phyloP scores from a whole-genome alignment of 2,797 vertebrate genomes.

The Sebastes dallii region DNA sequence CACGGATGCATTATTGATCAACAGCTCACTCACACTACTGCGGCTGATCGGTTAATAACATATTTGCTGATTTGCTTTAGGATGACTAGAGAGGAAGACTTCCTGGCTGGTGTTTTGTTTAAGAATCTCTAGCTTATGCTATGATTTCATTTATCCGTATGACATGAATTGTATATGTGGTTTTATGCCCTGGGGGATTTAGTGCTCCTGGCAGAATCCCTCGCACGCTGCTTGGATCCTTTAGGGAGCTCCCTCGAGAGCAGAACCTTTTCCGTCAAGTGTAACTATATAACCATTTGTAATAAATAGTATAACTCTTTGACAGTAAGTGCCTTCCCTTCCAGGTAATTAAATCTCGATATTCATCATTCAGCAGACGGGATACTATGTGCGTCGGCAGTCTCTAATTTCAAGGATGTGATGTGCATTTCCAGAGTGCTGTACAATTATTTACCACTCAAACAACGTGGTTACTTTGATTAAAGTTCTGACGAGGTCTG shows the following conservation, averaged over 20 bases:
- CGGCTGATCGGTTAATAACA: slow-evolving; percentile 1
- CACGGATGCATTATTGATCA: slow-evolving; percentile 39
- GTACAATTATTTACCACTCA: not conserved
- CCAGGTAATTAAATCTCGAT: slow-evolving; percentile 40
- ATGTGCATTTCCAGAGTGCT: not conserved
- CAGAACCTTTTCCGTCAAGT: slow-evolving; percentile 13
- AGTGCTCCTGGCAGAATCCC: slow-evolving; percentile 19
- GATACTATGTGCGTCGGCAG: not conserved
- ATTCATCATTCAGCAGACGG: slow-evolving; percentile 20
- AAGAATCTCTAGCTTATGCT: not conserved
- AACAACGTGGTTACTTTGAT: not conserved
- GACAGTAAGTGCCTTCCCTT: slow-evolving; percentile 30
- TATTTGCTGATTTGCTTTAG: not conserved
- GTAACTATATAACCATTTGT: slow-evolving; percentile 28
- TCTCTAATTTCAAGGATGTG: not conserved
- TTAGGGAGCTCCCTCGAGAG: slow-evolving; percentile 26
- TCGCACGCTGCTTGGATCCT: slow-evolving; percentile 20
- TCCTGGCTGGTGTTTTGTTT: not conserved
- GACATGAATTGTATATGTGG: slow-evolving; percentile 20
- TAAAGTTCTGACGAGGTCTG: not conserved
- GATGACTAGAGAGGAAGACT: not conserved
- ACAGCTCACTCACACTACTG: not conserved
- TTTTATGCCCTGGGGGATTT: slow-evolving; percentile 11
- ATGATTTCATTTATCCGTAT: slow-evolving; percentile 24
- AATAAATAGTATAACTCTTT: slow-evolving; percentile 30